Evolutionary conservation across 23 tunicate genomes (phyloP), one percentile per base, ranked within the genome.

Genomic region (Trididemnum nubilum): DNA sequence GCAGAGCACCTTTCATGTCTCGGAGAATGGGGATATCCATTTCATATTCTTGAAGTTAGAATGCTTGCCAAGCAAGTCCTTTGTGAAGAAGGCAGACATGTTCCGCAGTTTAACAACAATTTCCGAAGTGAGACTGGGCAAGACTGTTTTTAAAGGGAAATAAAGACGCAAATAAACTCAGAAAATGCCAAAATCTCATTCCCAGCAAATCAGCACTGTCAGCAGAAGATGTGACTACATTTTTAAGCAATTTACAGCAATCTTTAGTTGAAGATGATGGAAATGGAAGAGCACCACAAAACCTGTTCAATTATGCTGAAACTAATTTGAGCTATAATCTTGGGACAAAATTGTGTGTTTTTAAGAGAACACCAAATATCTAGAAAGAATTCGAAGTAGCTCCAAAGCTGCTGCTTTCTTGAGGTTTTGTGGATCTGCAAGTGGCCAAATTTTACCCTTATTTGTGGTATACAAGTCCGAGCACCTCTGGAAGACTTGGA

Each of bases 381-480:
- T 32, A 9, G 30, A 9, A 69, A 34, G 15, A 5, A n/a, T 5
- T 69, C 38, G 33, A 69, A 32, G 75, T 29, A 36, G 33, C 38
- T 34, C 7, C 75, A 4, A 30, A 30, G 33, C 15, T 32, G 30
- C 38, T 7, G 33, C 33, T 7, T 69, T 38, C 15, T 9, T 69
- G 15, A 69, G 3, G 75, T 69, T 29, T 69, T 31, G 38, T 30
- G 38, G 75, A 36, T 69, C 75, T 30, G 75, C 75, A 7, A 7
- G 38, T 29, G 75, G 38, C 15, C 4, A 5, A n/a, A 36, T 69
- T 69, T 32, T 69, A 5, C 75, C 75, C 15, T 9, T 9, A 9
- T 78, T 64, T 28, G 35, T 9, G 27, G 82, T 78, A 5, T 78
- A 78, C 36, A 78, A 78, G 31, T 24, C 82, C 4, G 82, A 78